Evolutionary conservation across 2,113 vertebrate species (phyloP).

Genomic region (Ceuthmochares aereus): DNA sequence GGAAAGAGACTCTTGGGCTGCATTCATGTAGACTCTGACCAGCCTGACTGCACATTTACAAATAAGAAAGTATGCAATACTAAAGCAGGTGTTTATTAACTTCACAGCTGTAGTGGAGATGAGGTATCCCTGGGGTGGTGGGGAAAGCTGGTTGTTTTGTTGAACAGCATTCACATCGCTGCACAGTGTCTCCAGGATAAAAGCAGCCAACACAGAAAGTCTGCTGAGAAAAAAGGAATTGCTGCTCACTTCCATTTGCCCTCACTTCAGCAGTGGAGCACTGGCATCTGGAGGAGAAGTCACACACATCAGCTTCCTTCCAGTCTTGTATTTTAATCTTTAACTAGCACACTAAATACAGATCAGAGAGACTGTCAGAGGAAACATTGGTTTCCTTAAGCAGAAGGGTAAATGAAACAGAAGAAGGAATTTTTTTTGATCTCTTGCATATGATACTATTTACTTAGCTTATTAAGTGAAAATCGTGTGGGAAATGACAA

Average conservation of each 20-base stretch:
- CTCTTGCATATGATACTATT: neutral
- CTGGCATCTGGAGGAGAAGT: neutral
- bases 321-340: neutral
- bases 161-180: neutral
- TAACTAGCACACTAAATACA: neutral
- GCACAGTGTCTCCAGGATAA: neutral
- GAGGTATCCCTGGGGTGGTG: neutral
- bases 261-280: accelerated
- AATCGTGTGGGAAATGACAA: neutral
- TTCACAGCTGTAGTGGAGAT: neutral
- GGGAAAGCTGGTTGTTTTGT: neutral
- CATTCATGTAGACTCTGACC: neutral
- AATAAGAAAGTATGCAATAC: neutral
- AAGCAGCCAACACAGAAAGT: neutral
- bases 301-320: neutral
- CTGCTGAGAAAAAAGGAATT: accelerated
- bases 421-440: neutral
- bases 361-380: neutral
- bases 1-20: neutral
- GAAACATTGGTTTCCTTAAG: neutral
- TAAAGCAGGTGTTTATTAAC: neutral
- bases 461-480: neutral
- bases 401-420: neutral
- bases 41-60: neutral
- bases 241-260: neutral